A percentile compares a stretch with the other conserved stretches of the same genome.
phyloP scores from a whole-genome alignment of 2,113 vertebrate genomes.

The Lonchura striata region DNA sequence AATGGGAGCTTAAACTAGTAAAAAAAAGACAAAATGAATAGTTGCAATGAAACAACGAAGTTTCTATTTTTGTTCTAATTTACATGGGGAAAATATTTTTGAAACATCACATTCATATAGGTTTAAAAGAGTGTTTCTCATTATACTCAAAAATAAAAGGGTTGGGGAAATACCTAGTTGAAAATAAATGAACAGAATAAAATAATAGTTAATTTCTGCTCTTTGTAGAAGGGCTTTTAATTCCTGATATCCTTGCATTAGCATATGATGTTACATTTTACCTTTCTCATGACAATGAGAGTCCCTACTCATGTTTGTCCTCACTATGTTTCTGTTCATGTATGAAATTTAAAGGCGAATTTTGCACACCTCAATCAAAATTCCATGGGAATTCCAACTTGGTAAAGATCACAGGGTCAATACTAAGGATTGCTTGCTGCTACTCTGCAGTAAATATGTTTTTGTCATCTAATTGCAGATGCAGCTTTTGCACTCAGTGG shows the following conservation, averaged over 20 bases:
- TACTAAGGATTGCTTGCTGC: neutral
- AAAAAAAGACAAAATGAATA: neutral
- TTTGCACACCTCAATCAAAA: neutral
- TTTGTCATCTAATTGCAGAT: neutral
- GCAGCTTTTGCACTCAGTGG: neutral
- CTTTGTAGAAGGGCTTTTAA: neutral
- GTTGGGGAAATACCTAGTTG: neutral
- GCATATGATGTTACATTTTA: neutral
- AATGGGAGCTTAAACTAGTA: neutral
- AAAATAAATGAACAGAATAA: neutral
- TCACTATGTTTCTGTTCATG: neutral
- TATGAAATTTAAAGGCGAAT: neutral
- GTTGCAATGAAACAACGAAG: neutral
- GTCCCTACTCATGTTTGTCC: neutral
- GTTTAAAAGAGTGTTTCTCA: neutral
- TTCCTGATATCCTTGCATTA: neutral
- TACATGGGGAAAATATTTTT: neutral
- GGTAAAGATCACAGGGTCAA: neutral
- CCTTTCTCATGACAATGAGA: neutral
- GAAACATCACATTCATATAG: neutral
- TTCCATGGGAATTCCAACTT: neutral
- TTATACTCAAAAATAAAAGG: neutral
- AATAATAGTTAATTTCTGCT: neutral
- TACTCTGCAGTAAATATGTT: neutral
- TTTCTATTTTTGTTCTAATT: neutral